Base-by-base conservation (phyloP, 2,797 vertebrate species). In the Ataeniobius toweri region DNA sequence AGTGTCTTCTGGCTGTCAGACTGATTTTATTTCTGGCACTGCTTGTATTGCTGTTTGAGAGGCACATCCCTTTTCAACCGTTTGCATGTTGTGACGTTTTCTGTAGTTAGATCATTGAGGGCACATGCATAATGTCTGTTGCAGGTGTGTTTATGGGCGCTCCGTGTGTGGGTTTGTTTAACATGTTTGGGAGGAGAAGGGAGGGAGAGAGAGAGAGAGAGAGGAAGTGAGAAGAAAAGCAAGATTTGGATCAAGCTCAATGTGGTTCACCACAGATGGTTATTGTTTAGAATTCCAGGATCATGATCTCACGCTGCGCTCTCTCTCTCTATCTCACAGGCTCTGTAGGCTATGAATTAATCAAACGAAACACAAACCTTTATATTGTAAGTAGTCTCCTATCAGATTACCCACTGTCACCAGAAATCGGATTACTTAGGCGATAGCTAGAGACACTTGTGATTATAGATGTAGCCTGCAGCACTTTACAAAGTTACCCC, bases 251-350 rank as follows among this genome's bases (percentile, higher is more conserved):
- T 80, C 1, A 65, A 78, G 85, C 85, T 82, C 83, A 82, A 93
- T 96, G 94, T 85, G 94, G 96, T 96, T 98, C 95, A 93, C 96
- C 87, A 97, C 97, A 97, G 96, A 96, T 97, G 97, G 95, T 95
- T 96, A 96, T 96, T 97, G 96, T 97, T 97, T 97, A 96, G 96
- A 97, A 98, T 97, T 97, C 96, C 97, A 96, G 94, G 94, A 93
- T 94, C 91, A 91, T 97, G 96, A 98, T 97, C 96, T 97, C 96
- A 98, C 86, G 87, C 93, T 89, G 93, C 72, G 96, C 95, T 94
- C 95, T 94, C 94, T 84, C 89, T 86, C 71, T 93, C 87, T 93
- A 91, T 94, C 92, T 92, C 91, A 88, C 88, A 92, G 91, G 89
- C 90, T 89, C 92, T 93, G 90, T 91, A 91, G 93, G 92, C 93